Evolutionary conservation across 2,113 vertebrate genomes (phyloP), one percentile per base, ranked within the genome.

Genomic region (Riparia riparia): DNA sequence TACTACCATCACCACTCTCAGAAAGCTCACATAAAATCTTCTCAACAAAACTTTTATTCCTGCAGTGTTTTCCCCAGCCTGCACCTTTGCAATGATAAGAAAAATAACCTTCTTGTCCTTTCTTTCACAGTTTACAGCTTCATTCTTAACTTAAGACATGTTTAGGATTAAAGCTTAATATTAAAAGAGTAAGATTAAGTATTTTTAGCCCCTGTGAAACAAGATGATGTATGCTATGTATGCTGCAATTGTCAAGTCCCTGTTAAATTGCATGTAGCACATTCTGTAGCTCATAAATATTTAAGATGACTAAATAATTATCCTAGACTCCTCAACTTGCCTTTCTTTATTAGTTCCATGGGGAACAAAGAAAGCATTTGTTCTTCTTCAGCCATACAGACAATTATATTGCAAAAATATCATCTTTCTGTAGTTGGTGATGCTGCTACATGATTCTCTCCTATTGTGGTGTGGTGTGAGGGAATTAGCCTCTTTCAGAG

Each of bases 281-380:
- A 95, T 96, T 95, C 87, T 96, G 95, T 89, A 96, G 54, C 93
- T 98, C 97, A 98, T 98, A 97, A 94, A 98, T 98, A 98, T 98
- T 98, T 97, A 98, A 97, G 88, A 97, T 93, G 65, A 95, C 96
- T 96, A 98, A 98, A 98, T 98, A 98, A 98, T 98, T 97, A 98
- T 97, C 94, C 95, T 74, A 95, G 88, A 89, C 84, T 97, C 76
- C 74, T 93, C 71, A 91, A 96, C 91, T 94, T 96, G 87, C 90
- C 91, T 97, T 95, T 97, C 72, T 97, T 97, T 94, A 98, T 97
- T 97, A 96, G 97, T 97, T 97, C 97, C 93, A 71, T 37, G 14
- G 97, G 97, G 98, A 98, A 80, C 86, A 66, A 88, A 57, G 71
- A 95, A 94, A 97, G 91, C 85, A 96, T 97, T 97, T 97, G 93